Evolutionary conservation across 2,113 vertebrate genomes (phyloP).

Genomic region (Suncus etruscus): DNA sequence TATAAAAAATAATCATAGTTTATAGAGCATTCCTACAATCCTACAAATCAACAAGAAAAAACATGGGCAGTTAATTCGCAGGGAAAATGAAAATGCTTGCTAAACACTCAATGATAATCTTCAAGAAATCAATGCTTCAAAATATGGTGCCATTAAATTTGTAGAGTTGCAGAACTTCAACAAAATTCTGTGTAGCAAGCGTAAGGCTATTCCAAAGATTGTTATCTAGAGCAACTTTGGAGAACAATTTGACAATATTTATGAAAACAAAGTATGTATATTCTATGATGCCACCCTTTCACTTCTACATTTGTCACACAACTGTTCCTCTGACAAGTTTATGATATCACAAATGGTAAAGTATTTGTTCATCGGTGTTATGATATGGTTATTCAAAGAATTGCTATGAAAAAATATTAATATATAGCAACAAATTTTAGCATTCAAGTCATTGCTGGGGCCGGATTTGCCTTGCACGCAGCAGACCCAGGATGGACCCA

Average conservation of each 20-base stretch:
- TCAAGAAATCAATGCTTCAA: constrained; percentile 34
- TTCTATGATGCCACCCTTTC: not conserved
- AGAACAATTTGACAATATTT: not conserved
- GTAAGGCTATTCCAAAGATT: not conserved
- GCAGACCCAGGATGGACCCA: too few relatives aligned
- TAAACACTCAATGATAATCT: constrained; percentile 35
- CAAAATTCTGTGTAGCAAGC: not conserved
- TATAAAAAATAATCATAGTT: constrained; percentile 4
- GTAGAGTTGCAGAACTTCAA: constrained; percentile 8
- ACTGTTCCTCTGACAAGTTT: not conserved
- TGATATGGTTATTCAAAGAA: not conserved
- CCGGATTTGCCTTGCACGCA: not conserved
- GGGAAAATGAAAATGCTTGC: not conserved
- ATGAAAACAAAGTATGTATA: not conserved
- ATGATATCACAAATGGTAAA: not conserved
- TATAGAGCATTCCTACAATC: not conserved
- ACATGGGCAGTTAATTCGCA: constrained; percentile 5
- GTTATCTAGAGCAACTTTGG: not conserved
- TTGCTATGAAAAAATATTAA: not conserved
- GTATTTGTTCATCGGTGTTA: not conserved
- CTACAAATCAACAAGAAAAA: constrained; percentile 7
- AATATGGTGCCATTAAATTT: not conserved
- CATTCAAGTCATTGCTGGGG: not conserved
- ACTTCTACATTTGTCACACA: not conserved
- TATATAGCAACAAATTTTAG: not conserved